Percentiles rank a stretch among this genome's conserved stretches.
phyloP scores from a whole-genome alignment of 2,113 vertebrate species.

The Cisticola juncidis region DNA sequence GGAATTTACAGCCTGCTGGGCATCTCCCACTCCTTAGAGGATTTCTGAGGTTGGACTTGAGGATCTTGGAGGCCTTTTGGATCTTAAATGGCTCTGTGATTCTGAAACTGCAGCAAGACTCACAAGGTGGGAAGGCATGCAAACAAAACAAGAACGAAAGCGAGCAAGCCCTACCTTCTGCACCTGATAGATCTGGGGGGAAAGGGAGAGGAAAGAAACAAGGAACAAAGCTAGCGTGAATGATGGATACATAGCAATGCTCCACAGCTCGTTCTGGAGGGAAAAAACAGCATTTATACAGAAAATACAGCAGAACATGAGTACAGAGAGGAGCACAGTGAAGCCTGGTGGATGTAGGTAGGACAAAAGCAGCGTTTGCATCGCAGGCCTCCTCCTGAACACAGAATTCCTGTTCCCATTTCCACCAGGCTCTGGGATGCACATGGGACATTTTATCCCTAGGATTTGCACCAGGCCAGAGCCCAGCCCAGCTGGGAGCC shows the following conservation, averaged over 20 bases:
- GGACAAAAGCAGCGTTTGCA: not conserved
- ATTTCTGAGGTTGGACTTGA: not conserved
- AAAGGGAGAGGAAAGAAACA: constrained; percentile 32
- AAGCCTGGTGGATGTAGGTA: not conserved
- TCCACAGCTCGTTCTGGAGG: not conserved
- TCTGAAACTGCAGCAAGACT: not conserved
- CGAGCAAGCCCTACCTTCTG: constrained; percentile 89
- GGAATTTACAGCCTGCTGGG: not conserved
- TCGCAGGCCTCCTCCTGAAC: not conserved
- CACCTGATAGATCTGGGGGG: constrained; percentile 93
- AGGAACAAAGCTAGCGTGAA: constrained; percentile 24
- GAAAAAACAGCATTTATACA: not conserved
- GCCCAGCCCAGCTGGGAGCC: not conserved
- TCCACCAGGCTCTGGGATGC: not conserved
- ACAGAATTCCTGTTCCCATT: not conserved
- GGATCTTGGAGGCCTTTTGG: not conserved
- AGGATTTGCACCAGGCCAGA: not conserved
- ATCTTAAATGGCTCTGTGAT: not conserved
- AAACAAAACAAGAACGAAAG: not conserved
- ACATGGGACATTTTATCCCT: not conserved
- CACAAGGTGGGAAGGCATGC: constrained; percentile 13
- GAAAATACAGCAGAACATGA: not conserved
- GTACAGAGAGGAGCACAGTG: not conserved
- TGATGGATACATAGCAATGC: constrained; percentile 24
- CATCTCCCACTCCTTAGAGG: not conserved